A percentile compares a stretch with the other conserved stretches of the same genome.
These are phyloP conservation scores for Australoheros facetus DNA, from an alignment of 2,797 vertebrate species.

Conservation along the genomic window DNA sequence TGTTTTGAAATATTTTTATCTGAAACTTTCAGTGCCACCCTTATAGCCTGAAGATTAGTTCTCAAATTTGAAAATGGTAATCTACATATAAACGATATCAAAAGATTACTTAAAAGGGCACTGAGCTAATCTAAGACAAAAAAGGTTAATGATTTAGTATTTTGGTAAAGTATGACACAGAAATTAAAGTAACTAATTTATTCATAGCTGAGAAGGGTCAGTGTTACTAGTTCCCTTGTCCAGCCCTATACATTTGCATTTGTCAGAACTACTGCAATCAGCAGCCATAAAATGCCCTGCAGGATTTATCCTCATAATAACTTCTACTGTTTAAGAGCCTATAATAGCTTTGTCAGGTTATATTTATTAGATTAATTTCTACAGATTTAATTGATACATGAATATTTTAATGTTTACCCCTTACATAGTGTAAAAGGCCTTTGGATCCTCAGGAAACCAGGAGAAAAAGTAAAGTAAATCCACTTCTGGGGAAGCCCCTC, in stretches of 20 bases:
- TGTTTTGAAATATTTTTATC: background rate
- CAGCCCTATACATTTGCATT: conserved; percentile 10
- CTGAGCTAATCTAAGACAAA: background rate
- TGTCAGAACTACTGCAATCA: conserved; percentile 43
- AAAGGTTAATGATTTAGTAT: background rate
- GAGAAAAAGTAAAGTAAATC: conserved; percentile 56
- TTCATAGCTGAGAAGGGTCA: background rate
- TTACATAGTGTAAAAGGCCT: conserved; percentile 58
- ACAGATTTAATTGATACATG: conserved; percentile 82
- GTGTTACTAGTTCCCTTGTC: background rate
- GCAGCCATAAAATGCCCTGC: conserved; percentile 48
- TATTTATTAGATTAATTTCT: conserved; percentile 85
- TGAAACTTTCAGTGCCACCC: background rate
- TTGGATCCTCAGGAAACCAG: conserved; percentile 43
- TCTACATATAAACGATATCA: conserved; percentile 2
- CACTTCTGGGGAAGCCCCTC: conserved; percentile 47
- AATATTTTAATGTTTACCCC: conserved; percentile 83
- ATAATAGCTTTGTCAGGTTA: conserved; percentile 73
- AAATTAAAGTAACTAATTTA: conserved; percentile 4
- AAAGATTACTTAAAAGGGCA: background rate
- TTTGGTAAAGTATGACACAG: background rate
- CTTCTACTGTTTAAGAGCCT: conserved; percentile 61
- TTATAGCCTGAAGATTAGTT: background rate
- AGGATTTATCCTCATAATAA: conserved; percentile 76
- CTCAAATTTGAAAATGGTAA: background rate